Base-by-base conservation (phyloP, 2,113 vertebrate species). In the Mormyrus lacerda region DNA sequence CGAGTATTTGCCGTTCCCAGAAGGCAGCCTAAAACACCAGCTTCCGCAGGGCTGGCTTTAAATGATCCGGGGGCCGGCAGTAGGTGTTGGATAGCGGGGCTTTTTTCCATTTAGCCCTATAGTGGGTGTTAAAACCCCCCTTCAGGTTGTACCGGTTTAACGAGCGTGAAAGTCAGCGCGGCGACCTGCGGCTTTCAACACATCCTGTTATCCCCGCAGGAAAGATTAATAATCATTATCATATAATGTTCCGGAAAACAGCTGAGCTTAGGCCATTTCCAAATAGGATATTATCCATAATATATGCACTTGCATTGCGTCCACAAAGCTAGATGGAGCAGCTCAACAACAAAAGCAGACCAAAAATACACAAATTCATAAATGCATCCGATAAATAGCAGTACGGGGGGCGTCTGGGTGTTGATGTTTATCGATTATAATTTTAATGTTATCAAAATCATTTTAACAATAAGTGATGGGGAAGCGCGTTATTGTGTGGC, bases 1-100 rank as follows among this genome's bases (percentile, higher is more conserved):
- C 87, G 65, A 82, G 44, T 89, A 87, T 90, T 61, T 76, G 85
- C 51, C 61, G 48, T 17, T 69, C 88, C 87, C 76, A 90, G 84
- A 88, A 83, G 44, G 31, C 86, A 88, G 87, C 87, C 89, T 48
- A 76, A 82, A 76, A 89, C 61, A 65, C 19, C n/a, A 69, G 89
- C 85, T 91, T 93, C 91, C 88, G 92, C 83, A 88, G 89, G 91
- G 87, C 84, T 89, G 91, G 85, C 48, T 91, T 88, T 88, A 90
- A 85, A 65, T 65, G 86, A 88, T 27, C 87, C 58, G 87, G 39
- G 79, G 45, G 48, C 48, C 3, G 84, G 69, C 47, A 61, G 35
- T 85, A 47, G 53, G 31, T 42, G 76, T 87, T 58, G 31, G 48
- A 87, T 86, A 42, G 39, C 87, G 51, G 88, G 27, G 10, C 24